A percentile compares a stretch with the other conserved stretches of the same genome.
Conservation (phyloP, 2,113 vertebrate genomes). For the Hypanus sabinus region DNA sequence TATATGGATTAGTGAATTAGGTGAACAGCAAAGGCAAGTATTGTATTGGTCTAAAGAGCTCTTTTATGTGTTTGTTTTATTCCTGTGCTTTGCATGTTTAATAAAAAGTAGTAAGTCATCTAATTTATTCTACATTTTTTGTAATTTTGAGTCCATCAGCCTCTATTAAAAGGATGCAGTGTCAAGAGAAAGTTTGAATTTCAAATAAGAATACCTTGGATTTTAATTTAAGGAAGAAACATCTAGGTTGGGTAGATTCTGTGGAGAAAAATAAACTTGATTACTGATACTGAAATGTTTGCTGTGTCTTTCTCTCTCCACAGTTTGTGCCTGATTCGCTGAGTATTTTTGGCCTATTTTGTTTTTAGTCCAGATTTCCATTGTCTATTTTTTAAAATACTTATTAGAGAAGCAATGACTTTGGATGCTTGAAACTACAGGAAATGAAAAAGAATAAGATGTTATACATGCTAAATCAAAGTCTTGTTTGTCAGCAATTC, state of each 20-base stretch:
- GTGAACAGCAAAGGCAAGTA: too few relatives aligned
- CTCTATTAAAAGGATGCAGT: not conserved
- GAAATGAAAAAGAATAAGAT: not conserved
- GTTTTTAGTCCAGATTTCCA: too few relatives aligned
- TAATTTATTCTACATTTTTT: not conserved
- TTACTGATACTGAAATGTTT: too few relatives aligned
- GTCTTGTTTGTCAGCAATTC: not conserved
- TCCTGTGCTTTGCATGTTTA: not conserved
- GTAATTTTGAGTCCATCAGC: not conserved
- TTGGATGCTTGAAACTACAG: not conserved
- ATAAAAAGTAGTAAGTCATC: not conserved
- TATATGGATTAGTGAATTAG: not conserved
- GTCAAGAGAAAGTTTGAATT: not conserved
- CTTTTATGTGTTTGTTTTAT: not conserved
- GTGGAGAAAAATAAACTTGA: too few relatives aligned
- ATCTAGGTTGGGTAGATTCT: not conserved
- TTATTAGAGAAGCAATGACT: too few relatives aligned
- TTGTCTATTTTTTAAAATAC: too few relatives aligned
- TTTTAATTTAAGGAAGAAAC: slow-evolving; percentile 19
- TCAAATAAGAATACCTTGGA: not conserved
- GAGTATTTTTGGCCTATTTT: too few relatives aligned
- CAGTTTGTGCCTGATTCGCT: too few relatives aligned
- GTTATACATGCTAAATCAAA: not conserved
- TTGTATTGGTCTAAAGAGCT: not conserved
- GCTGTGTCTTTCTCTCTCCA: too few relatives aligned